phyloP scores from a whole-genome alignment of 2,113 vertebrate species.

The Catharus fuscescens region DNA sequence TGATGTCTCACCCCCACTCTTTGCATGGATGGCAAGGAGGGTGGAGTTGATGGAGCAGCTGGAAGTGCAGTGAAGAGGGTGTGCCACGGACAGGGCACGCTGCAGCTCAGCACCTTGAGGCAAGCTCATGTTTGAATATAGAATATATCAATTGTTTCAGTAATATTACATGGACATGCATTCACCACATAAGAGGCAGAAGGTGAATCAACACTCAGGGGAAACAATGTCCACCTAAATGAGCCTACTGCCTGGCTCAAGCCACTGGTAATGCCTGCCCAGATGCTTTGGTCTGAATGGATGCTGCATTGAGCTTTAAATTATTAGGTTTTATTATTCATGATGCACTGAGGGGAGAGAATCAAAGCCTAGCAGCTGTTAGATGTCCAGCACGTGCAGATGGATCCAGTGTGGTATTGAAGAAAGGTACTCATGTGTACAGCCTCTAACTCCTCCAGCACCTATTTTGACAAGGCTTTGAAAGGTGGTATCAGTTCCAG shows the following conservation, averaged over 20 bases:
- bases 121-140: not conserved
- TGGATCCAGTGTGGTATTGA: not conserved
- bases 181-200: not conserved
- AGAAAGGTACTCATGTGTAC: not conserved
- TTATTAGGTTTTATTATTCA: not conserved
- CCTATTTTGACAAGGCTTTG: not conserved
- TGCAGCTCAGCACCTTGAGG: too few relatives aligned
- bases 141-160: not conserved
- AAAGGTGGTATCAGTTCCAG: not conserved
- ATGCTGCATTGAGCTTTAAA: not conserved
- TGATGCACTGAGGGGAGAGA: not conserved
- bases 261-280: not conserved
- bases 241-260: not conserved
- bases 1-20: too few relatives aligned
- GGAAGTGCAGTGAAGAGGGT: too few relatives aligned
- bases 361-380: not conserved
- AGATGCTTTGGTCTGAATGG: not conserved
- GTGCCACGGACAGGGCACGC: too few relatives aligned
- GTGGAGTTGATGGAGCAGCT: too few relatives aligned
- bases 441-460: not conserved
- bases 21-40: too few relatives aligned
- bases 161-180: not conserved
- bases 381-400: accelerated
- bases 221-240: not conserved
- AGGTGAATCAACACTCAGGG: not conserved